These are phyloP conservation scores for Trichogramma pretiosum DNA, from an alignment of 1,140 invertebrate species.

Conservation along the genomic window DNA sequence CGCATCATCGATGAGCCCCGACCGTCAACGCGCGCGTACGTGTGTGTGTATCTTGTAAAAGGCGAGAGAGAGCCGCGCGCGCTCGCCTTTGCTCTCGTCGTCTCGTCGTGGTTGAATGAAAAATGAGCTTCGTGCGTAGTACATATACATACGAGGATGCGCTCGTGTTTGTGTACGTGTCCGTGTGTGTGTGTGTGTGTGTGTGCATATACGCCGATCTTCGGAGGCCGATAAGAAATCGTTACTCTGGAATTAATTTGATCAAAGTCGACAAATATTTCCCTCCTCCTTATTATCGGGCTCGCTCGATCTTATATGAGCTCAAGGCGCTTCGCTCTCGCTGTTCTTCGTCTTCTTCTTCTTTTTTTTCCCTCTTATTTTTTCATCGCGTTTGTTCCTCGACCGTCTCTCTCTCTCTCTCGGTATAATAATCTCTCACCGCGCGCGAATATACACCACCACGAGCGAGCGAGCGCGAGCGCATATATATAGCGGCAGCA, in stretches of 20 bases:
- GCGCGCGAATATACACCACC: no score
- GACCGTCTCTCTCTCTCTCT: background rate
- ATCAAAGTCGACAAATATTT: conserved; percentile 20
- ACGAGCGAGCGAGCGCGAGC: no score
- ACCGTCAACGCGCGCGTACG: no score
- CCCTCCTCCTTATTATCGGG: conserved; percentile 18
- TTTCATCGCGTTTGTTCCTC: conserved; percentile 4
- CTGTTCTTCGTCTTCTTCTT: conserved; percentile 4
- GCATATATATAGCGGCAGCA: no score
- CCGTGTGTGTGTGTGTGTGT: no score
- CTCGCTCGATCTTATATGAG: conserved; percentile 22
- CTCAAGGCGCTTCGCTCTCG: no score
- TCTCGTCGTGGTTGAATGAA: conserved; percentile 5
- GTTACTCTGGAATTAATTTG: conserved; percentile 19
- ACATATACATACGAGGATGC: no score
- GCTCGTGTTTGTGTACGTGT: no score
- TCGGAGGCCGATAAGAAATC: conserved; percentile 12
- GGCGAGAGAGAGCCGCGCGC: background rate
- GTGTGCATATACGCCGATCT: conserved; percentile 9
- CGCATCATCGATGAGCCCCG: no score
- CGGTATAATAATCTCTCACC: background rate
- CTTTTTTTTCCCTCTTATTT: conserved; percentile 6
- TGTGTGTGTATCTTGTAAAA: no score
- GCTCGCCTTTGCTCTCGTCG: background rate
- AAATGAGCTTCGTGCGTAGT: no score